Base-by-base conservation (phyloP, 2,888 invertebrate genomes). In the Temnothorax ravouxi region DNA sequence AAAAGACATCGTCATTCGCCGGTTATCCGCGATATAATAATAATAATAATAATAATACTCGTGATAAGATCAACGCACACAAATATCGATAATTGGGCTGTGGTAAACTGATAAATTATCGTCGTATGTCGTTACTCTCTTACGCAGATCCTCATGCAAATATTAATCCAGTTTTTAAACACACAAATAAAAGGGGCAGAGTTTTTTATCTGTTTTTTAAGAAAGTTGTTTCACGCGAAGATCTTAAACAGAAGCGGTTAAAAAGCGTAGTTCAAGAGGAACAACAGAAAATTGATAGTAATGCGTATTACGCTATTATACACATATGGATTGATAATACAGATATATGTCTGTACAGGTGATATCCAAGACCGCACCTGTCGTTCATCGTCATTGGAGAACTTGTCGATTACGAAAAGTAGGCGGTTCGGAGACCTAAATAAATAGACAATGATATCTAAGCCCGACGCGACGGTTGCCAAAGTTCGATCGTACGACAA, bases 1-100 rank as follows among this genome's bases (percentile, higher is more conserved):
- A 77, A 84, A 77, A 72, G 61, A 52, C 38, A 38, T 82, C 61
- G 77, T 76, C 79, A 84, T 69, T 82, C 66, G 52, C 21, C 13
- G 41, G 15, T 64, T 50, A 67, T 34, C 54, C 44, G 64, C 71
- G 66, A 29, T 29, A 29, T 52, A 25, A 25, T 25, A 25, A 80
- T 71, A 76, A 79, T 52, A 66, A 77, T 52, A 66, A 77, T 64
- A 62, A 77, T 34, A 29, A 59, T 25, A 56, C 9, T 11, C 18
- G 18, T 29, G 56, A 62, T 67, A 83, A 76, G 66, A 21, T 38
- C 56, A 50, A 76, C 64, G 80, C 2, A 52, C 38, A 38, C 9
- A 38, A 71, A 8, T 80, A 61, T 61, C n/a, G 59, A 38, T 18
- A 11, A 56, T 13, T 29, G 3, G 66, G 21, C 34, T 21, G 21